Base-by-base conservation (phyloP, 1,140 invertebrate species). In the Bilobella aurantiaca region DNA sequence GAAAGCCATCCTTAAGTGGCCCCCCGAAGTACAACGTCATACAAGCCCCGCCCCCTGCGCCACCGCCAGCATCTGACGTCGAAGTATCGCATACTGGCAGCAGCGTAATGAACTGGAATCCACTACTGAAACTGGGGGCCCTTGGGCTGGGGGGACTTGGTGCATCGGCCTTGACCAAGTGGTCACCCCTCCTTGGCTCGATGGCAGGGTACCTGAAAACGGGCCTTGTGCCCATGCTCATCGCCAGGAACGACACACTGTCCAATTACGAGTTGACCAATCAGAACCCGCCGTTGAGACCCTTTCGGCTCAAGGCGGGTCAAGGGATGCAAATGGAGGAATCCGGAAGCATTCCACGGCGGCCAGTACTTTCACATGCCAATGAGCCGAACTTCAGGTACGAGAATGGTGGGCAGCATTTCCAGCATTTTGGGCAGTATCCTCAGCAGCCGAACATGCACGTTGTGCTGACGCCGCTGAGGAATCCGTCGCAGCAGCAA, bases 191-290 rank as follows among this genome's bases (percentile, higher is more conserved):
- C 58, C 64, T 76, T 29, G 71, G 70, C 27, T 73, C 73, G 8
- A 69, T 76, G 60, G 75, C 74, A n/a, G 75, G 75, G 2, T 68
- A 74, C 47, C 68, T 77, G 62, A 75, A 73, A 37, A 71, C 66
- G 42, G 74, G 72, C 8, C 62, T 71, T 3, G 58, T 25, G 8
- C 28, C 28, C 5, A 8, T n/a, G 12, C 63, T 65, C 1, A 62
- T 73, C 23, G 69, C 68, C 12, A 61, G 74, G 53, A 75, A 75
- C 60, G 73, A 75, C 32, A 74, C 74, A 60, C 65, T 12, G 58
- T 57, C 5, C 53, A 25, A n/a, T n/a, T 8, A 29, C n/a, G 28
- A 59, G 28, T 28, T 8, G 5, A 30, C 28, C 25, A 30, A 23
- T 34, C 18, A 14, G 8, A 12, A 34, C 5, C 37, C 8, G 8